Percentiles rank a stretch among this genome's conserved stretches.
Conservation (phyloP, 2,888 invertebrate genomes). For the Pammene fasciana region DNA sequence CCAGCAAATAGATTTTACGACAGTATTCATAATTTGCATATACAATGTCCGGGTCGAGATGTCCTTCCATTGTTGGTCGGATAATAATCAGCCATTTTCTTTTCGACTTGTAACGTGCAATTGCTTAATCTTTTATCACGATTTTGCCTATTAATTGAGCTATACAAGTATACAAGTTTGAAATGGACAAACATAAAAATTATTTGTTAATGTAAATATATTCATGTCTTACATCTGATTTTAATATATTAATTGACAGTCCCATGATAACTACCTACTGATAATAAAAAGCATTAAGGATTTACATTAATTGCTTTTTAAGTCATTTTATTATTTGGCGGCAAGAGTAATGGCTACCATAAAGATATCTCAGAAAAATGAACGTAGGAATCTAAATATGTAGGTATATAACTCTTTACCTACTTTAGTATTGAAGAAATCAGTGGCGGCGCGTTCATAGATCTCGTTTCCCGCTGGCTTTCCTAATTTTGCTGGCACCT, state of each 20-base stretch:
- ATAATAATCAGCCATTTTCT: conserved; percentile 35
- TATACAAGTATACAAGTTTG: neutral
- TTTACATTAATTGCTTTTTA: conserved; percentile 2
- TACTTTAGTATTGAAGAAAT: no score
- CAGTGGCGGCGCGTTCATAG: no score
- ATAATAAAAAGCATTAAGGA: neutral
- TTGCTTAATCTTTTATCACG: conserved; percentile 35
- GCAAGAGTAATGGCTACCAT: no score
- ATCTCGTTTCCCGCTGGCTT: no score
- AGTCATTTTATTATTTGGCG: neutral
- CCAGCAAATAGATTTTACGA: conserved; percentile 33
- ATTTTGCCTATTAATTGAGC: conserved; percentile 23
- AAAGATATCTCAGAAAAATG: no score
- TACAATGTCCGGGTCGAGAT: conserved; percentile 41
- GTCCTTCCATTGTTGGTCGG: conserved; percentile 40
- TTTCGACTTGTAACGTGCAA: conserved; percentile 23
- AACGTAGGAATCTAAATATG: no score
- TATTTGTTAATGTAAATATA: conserved; percentile 7
- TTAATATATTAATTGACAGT: neutral
- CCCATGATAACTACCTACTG: neutral
- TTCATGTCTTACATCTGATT: conserved; percentile 5
- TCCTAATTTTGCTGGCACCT: no score
- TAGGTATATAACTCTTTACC: no score
- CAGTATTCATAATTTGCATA: conserved; percentile 41
- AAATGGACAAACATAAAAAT: neutral